Conservation (phyloP, 2,888 invertebrate species). For the Sycophila texana region DNA sequence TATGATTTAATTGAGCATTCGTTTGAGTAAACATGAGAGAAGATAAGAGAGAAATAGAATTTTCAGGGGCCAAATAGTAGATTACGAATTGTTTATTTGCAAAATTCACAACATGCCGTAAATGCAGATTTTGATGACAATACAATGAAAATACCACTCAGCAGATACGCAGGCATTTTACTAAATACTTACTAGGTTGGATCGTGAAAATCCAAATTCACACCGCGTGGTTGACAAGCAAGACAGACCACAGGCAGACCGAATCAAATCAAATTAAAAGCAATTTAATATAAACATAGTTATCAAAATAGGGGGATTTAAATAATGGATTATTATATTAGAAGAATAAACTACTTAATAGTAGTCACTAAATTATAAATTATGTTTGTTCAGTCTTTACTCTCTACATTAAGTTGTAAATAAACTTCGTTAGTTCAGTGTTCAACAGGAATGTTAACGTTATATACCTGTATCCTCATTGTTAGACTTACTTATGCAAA, state of each 20-base stretch:
- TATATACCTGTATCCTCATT: slow-evolving; percentile 8
- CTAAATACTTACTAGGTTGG: slow-evolving; percentile 73
- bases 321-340: slow-evolving; percentile 13
- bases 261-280: slow-evolving; percentile 73
- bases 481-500: slow-evolving; percentile 35
- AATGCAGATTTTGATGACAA: slow-evolving; percentile 39
- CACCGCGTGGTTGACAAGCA: slow-evolving; percentile 66
- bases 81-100: slow-evolving; percentile 26
- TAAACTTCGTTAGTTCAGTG: slow-evolving; percentile 29
- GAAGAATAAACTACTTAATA: slow-evolving; percentile 4
- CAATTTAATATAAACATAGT: slow-evolving; percentile 61
- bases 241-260: slow-evolving; percentile 69
- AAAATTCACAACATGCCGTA: slow-evolving; percentile 47
- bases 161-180: slow-evolving; percentile 59
- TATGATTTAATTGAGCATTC: slow-evolving; percentile 48
- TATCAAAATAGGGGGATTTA: slow-evolving; percentile 36
- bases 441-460: background rate
- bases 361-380: slow-evolving; percentile 1
- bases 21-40: slow-evolving; percentile 15
- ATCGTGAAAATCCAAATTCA: slow-evolving; percentile 68
- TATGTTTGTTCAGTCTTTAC: background rate
- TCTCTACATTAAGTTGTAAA: background rate
- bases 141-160: slow-evolving; percentile 52
- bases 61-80: slow-evolving; percentile 24
- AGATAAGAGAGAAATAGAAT: slow-evolving; percentile 26